These are phyloP conservation scores for Siderastrea siderea DNA, from an alignment of 92 coral and sea anemone genomes.

Conservation along the genomic window DNA sequence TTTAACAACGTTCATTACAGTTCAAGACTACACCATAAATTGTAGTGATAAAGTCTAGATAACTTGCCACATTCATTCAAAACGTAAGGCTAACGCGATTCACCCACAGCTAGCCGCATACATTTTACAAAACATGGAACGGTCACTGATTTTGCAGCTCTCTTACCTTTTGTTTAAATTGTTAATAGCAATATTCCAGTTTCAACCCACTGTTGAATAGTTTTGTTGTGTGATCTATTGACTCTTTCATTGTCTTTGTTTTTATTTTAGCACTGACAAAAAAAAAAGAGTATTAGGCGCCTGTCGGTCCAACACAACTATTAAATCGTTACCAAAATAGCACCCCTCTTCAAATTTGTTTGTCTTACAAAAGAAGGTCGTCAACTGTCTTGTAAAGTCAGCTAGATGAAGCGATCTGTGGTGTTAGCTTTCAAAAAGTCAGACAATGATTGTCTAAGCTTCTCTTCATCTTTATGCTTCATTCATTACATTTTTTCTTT, in stretches of 20 bases:
- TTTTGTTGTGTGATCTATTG: neutral
- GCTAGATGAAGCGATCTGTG: neutral
- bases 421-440: conserved; percentile 10
- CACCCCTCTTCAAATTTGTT: conserved; percentile 8
- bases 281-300: conserved; percentile 10
- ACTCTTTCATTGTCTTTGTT: neutral
- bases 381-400: neutral
- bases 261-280: neutral
- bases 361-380: neutral
- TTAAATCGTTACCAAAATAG: conserved; percentile 1
- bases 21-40: too few relatives aligned
- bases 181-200: neutral
- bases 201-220: neutral
- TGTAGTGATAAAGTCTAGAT: too few relatives aligned
- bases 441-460: neutral
- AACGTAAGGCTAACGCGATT: too few relatives aligned
- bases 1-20: too few relatives aligned
- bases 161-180: conserved; percentile 4
- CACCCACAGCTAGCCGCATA: too few relatives aligned
- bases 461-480: neutral
- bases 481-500: too few relatives aligned
- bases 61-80: too few relatives aligned
- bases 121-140: too few relatives aligned
- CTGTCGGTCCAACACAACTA: neutral
- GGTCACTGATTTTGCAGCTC: neutral